phyloP scores from a whole-genome alignment of 1,140 invertebrate species.

The Panulirus ornatus region DNA sequence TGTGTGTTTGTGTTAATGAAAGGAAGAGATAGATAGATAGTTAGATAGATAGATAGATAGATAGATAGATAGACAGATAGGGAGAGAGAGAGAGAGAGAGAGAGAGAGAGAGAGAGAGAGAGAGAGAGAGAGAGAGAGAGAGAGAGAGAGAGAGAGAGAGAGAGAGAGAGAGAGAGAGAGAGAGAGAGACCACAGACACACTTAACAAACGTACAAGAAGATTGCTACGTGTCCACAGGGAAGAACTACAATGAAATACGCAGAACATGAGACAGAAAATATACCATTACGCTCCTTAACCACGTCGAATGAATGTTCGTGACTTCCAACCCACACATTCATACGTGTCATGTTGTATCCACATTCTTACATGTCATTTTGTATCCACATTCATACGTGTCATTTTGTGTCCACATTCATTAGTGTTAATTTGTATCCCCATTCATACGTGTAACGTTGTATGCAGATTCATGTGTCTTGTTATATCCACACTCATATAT shows the following conservation, averaged over 20 bases:
- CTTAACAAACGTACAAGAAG: not conserved
- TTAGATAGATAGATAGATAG: not conserved
- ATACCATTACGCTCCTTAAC: not conserved
- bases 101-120: not conserved
- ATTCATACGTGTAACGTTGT: too few relatives aligned
- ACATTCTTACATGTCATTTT: too few relatives aligned
- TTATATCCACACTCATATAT: too few relatives aligned
- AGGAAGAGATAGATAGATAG: not conserved
- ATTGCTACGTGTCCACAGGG: too few relatives aligned
- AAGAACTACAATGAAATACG: not conserved
- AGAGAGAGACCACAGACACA: not conserved
- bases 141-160: not conserved
- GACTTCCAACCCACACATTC: not conserved
- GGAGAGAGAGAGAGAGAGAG: not conserved
- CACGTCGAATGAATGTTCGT: not conserved
- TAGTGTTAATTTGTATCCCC: too few relatives aligned
- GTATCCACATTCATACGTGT: too few relatives aligned
- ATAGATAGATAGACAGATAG: not conserved
- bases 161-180: constrained; percentile 17
- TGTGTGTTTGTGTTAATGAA: too few relatives aligned
- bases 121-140: not conserved
- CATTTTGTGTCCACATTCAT: too few relatives aligned
- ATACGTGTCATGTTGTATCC: too few relatives aligned
- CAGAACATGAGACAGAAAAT: not conserved
- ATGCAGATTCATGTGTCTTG: too few relatives aligned